Evolutionary conservation across 2,888 invertebrate genomes (phyloP).

Genomic region (Choristoneura rosaceana): DNA sequence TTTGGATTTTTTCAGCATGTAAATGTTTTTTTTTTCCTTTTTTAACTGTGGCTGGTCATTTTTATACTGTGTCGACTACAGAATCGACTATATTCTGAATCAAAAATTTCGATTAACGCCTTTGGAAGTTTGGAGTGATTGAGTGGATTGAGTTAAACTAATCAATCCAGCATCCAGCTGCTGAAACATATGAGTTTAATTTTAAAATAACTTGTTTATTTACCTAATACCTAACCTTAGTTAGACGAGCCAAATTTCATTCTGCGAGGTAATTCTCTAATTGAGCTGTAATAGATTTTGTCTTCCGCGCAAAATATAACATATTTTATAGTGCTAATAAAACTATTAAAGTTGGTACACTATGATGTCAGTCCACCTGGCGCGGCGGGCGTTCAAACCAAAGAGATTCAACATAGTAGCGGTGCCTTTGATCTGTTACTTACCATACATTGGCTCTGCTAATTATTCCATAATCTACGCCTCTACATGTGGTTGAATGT

Average conservation of each 20-base stretch:
- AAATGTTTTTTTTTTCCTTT: too few relatives aligned
- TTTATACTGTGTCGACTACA: too few relatives aligned
- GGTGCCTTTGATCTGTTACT: conserved; percentile 68
- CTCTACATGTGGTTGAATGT: conserved; percentile 20
- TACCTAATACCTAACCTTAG: too few relatives aligned
- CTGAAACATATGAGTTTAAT: too few relatives aligned
- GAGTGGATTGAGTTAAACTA: too few relatives aligned
- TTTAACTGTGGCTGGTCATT: too few relatives aligned
- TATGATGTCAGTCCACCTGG: background rate
- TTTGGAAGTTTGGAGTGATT: too few relatives aligned
- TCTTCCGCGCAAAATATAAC: background rate
- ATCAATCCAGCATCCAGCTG: too few relatives aligned
- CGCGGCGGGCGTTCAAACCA: conserved; percentile 70
- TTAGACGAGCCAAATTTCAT: background rate
- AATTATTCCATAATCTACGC: conserved; percentile 50
- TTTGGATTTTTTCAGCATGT: too few relatives aligned
- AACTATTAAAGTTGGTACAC: conserved; percentile 3
- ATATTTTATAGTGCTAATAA: conserved; percentile 6
- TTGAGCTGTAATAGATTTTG: background rate
- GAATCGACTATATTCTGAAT: too few relatives aligned
- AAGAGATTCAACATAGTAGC: conserved; percentile 40
- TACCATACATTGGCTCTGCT: conserved; percentile 56
- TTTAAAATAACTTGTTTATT: too few relatives aligned
- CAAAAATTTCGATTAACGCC: too few relatives aligned
- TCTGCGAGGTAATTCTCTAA: background rate